Conservation (phyloP, 2,113 vertebrate species). For the Trematocara marginatum region DNA sequence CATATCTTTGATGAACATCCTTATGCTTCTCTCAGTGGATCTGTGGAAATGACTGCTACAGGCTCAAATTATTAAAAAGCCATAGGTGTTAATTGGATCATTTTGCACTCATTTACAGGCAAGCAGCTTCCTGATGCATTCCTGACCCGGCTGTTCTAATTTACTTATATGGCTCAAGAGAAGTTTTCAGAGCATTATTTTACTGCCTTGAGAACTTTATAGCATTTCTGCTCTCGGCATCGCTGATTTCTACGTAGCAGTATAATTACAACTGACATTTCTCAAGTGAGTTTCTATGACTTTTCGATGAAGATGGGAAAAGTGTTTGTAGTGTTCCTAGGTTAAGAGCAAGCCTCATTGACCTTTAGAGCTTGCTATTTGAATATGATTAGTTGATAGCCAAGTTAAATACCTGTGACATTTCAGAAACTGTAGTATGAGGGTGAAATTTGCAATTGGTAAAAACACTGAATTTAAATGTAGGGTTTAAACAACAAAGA, state of each 20-base stretch:
- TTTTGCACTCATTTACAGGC: conserved; percentile 37
- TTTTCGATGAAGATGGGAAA: conserved; percentile 24
- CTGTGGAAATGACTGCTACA: background rate
- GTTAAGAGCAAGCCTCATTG: conserved; percentile 44
- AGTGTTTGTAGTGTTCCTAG: conserved; percentile 15
- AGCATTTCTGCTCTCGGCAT: background rate
- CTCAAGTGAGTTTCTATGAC: conserved; percentile 32
- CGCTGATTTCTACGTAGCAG: background rate
- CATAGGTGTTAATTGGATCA: conserved; percentile 37
- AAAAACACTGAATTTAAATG: conserved; percentile 40
- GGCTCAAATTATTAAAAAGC: conserved; percentile 21
- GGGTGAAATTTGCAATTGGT: conserved; percentile 29
- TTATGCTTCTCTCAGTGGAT: background rate
- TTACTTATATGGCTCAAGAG: background rate
- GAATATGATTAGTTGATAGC: conserved; percentile 54
- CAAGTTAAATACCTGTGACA: conserved; percentile 66
- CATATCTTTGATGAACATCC: background rate
- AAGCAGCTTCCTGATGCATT: conserved; percentile 32
- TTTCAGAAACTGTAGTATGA: conserved; percentile 46
- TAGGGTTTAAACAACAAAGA: conserved; percentile 18
- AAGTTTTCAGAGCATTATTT: background rate
- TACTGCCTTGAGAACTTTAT: background rate
- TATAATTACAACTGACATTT: conserved; percentile 57
- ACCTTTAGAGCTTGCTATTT: conserved; percentile 57
- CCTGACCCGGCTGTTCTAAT: background rate